Percentiles rank a stretch among this genome's conserved stretches.
Conservation (phyloP, 2,888 invertebrate species). For the Volucella zonaria region DNA sequence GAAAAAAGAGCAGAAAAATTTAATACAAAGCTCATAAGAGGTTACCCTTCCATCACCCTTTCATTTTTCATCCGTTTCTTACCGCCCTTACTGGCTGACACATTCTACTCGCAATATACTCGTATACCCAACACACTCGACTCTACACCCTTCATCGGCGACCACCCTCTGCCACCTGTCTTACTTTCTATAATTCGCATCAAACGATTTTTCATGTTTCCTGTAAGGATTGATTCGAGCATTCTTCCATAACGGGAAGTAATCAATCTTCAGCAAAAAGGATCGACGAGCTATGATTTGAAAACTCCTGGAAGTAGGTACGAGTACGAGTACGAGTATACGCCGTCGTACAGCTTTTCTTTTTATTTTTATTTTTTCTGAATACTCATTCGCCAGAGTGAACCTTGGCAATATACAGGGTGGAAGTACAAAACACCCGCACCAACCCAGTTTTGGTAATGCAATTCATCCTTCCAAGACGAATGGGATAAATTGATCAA, state of each 20-base stretch:
- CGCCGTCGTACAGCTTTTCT: background rate
- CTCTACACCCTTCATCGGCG: too few species aligned
- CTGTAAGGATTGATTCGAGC: constrained; percentile 60
- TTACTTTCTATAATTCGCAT: constrained; percentile 52
- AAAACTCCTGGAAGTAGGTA: constrained; percentile 31
- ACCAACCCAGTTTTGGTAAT: constrained; percentile 36
- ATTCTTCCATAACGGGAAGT: constrained; percentile 51
- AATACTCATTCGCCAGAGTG: constrained; percentile 8
- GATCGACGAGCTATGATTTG: constrained; percentile 63
- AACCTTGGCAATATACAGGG: background rate
- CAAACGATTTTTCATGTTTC: constrained; percentile 70
- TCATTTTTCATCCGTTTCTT: constrained; percentile 48
- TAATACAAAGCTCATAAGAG: constrained; percentile 24
- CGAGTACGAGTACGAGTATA: too few species aligned
- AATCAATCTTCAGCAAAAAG: constrained; percentile 62
- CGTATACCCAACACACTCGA: too few species aligned
- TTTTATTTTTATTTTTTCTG: constrained; percentile 1
- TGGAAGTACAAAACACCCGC: constrained; percentile 12
- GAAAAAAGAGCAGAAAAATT: background rate
- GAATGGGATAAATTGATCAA: constrained; percentile 52
- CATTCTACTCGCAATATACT: too few species aligned
- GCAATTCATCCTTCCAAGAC: constrained; percentile 22
- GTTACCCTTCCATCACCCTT: constrained; percentile 39
- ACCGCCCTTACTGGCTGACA: background rate
- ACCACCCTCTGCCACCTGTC: constrained; percentile 1